Evolutionary conservation across 2,113 vertebrate species (phyloP).

Genomic region (Lamprotornis superbus): DNA sequence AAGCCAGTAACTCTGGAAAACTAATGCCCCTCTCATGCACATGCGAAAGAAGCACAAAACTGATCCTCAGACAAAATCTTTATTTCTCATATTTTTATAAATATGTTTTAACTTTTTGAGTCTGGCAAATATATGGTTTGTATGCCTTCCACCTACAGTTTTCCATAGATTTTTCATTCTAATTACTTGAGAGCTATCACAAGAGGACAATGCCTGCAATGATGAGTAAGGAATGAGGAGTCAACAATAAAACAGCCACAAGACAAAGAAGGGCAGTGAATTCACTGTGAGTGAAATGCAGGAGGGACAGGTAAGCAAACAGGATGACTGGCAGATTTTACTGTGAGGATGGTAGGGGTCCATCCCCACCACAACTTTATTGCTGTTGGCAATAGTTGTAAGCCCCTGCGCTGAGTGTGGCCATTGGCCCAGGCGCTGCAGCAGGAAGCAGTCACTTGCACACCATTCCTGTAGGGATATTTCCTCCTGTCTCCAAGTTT

Average conservation of each 20-base stretch:
- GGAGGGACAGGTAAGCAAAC: neutral
- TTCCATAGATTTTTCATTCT: neutral
- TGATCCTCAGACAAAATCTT: neutral
- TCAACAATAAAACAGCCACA: neutral
- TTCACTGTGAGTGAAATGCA: neutral
- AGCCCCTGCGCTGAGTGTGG: accelerated
- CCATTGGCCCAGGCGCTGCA: accelerated
- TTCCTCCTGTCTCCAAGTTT: neutral
- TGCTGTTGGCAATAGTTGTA: neutral
- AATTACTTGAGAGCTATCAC: neutral
- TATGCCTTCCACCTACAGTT: neutral
- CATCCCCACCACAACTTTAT: neutral
- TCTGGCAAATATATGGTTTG: neutral
- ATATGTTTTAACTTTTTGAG: neutral
- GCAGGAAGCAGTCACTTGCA: neutral
- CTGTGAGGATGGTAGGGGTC: neutral
- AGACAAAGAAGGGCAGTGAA: neutral
- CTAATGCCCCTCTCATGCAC: neutral
- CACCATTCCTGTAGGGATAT: neutral
- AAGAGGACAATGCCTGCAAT: neutral
- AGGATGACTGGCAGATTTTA: neutral
- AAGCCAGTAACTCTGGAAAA: neutral
- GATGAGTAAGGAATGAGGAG: neutral
- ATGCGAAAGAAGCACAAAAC: neutral
- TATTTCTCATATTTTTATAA: neutral